These are phyloP conservation scores for Batillaria attramentaria DNA, from an alignment of 1,140 invertebrate genomes.

Conservation along the genomic window DNA sequence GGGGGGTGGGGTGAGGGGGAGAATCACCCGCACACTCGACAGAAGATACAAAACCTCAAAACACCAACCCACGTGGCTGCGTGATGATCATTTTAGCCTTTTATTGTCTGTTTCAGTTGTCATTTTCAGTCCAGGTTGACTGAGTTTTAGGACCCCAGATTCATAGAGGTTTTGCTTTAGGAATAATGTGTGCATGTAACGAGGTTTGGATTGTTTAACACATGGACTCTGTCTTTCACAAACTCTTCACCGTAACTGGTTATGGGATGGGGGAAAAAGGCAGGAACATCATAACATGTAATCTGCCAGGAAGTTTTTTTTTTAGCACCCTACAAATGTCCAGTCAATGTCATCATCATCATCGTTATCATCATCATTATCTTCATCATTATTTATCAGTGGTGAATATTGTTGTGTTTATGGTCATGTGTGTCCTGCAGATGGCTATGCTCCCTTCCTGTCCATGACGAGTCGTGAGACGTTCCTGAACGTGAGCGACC, in stretches of 20 bases:
- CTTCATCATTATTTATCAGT: neutral
- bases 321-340: neutral
- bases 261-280: neutral
- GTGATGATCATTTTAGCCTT: too few species aligned
- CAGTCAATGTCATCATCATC: neutral
- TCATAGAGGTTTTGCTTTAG: too few species aligned
- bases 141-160: too few species aligned
- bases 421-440: conserved; percentile 39
- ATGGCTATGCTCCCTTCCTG: conserved; percentile 73
- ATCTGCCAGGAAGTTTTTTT: neutral
- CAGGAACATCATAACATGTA: too few species aligned
- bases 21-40: too few species aligned
- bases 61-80: too few species aligned
- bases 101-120: too few species aligned
- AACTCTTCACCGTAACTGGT: neutral
- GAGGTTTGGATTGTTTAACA: too few species aligned
- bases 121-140: too few species aligned
- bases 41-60: too few species aligned
- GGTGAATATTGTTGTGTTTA: conserved; percentile 12
- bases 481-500: conserved; percentile 66
- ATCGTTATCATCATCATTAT: neutral
- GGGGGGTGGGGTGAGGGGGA: too few species aligned
- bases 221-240: neutral
- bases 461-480: conserved; percentile 71
- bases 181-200: too few species aligned